These are phyloP conservation scores for Hirtodrosophila cameraria DNA, from an alignment of 2,888 invertebrate genomes.

Conservation along the genomic window DNA sequence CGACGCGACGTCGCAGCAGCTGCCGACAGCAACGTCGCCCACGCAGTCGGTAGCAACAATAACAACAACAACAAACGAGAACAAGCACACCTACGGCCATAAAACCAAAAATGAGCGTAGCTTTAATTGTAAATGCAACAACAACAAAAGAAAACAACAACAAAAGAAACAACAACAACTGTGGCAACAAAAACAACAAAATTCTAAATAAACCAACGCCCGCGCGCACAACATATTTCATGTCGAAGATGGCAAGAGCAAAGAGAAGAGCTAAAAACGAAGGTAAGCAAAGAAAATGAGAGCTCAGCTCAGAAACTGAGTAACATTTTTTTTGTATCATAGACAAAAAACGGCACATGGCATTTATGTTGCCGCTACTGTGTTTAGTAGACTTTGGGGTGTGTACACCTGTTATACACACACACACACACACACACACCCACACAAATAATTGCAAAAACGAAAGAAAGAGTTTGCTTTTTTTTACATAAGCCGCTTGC, in stretches of 20 bases:
- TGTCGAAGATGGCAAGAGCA: constrained; percentile 1
- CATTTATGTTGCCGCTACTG: constrained; percentile 32
- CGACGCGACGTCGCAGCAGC: constrained; percentile 22
- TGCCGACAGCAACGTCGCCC: constrained; percentile 34
- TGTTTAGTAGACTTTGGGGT: constrained; percentile 37
- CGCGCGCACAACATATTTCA: constrained; percentile 45
- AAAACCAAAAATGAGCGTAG: constrained; percentile 63
- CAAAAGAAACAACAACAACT: constrained; percentile 39
- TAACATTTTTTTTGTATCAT: constrained; percentile 37
- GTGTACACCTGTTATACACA: constrained; percentile 57
- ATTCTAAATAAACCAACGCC: constrained; percentile 72
- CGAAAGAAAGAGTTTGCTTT: constrained; percentile 70
- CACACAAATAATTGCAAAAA: constrained; percentile 47
- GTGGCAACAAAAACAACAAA: constrained; percentile 42
- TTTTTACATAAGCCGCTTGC: constrained; percentile 64
- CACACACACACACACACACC: background rate
- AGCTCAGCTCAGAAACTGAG: constrained; percentile 28
- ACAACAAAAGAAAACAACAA: constrained; percentile 25
- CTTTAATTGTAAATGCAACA: constrained; percentile 45
- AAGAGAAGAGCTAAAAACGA: background rate
- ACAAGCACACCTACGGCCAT: constrained; percentile 49
- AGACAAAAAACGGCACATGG: constrained; percentile 58
- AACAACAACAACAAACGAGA: constrained; percentile 29
- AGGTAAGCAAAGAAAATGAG: constrained; percentile 1
- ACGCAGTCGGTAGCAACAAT: constrained; percentile 16